Base-by-base conservation (phyloP, 1,140 invertebrate genomes). In the Grapholita molesta region DNA sequence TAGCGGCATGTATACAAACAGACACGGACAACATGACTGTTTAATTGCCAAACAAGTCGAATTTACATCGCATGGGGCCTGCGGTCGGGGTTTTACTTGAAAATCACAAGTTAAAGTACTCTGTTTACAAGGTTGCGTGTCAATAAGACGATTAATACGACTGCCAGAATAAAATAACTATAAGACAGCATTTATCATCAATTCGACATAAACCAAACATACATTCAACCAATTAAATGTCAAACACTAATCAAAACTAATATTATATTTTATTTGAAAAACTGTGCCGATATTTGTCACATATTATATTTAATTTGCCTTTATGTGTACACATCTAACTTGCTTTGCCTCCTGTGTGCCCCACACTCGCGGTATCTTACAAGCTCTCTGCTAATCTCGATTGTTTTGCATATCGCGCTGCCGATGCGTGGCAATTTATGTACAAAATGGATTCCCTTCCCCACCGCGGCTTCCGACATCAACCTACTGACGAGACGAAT, bases 381-480 rank as follows among this genome's bases (percentile, higher is more conserved):
- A 23, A 21, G 76, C 75, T 78, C 74, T 75, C 71, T 61, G 72
- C 70, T 69, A 64, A 86, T 86, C 85, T 84, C 73, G 80, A 86
- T 85, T 85, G 79, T 82, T 87, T 88, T 86, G 84, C 86, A 86
- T 87, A 87, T 88, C 83, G 75, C 55, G 70, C 73, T 67, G 76
- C 76, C 73, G 77, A 81, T 71, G 78, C 75, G 76, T 72, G 70
- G 77, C 77, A 86, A 88, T 88, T 90, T 88, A 85, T 83, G 86
- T 85, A 82, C 84, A 83, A 48, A 79, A 83, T 80, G 82, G 78
- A 80, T 82, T 83, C 71, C 74, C 77, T 74, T 75, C 74, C 76
- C 64, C 70, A 66, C 67, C 78, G 66, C 72, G 77, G 76, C 73
- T 75, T 76, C 76, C 75, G 73, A 77, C 77, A 75, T 74, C 73